Evolutionary conservation across 2,888 invertebrate genomes (phyloP), one percentile per base, ranked within the genome.

Genomic region (Diabrotica balteata): DNA sequence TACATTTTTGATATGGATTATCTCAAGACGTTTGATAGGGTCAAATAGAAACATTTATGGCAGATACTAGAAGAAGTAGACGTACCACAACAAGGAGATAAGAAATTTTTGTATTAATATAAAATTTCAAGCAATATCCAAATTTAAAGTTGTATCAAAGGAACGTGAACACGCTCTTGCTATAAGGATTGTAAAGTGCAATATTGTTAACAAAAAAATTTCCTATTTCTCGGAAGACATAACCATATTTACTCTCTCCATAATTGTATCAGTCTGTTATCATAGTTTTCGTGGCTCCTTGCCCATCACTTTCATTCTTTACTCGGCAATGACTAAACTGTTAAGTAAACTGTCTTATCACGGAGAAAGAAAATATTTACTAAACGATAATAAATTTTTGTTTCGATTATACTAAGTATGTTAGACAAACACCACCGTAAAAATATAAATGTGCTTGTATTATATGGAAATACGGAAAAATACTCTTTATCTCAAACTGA

Each of bases 301-400:
- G 10, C 47, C 47, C 47, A 9, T 47, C 10, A 47, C 47, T 47
- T 47, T 47, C 47, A 47, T 47, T 47, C 10, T 8, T 32, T 32
- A 32, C 32, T 32, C 32, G 32, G 32, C 4, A 32, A 32, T 32
- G 8, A 7, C 47, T 58, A 8, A 43, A 47, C 17, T 47, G 47
- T 8, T 47, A 47, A 47, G 47, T 47, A 47, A 47, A 47, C 47
- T 10, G 10, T 47, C 47, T 10, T 63, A 63, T 63, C 55, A 60
- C 50, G 54, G 50, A 53, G 43, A 60, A 50, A 10, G 66, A 66
- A 66, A 66, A 66, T 66, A 66, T 66, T 66, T 66, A 50, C 50
- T 49, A 44, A 53, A 17, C 8, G 63, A 63, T 63, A 53, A 63
- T 45, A 46, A 57, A 59, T 65, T 47, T 45, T 59, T n/a, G 43